Base-by-base conservation (phyloP, 2,113 vertebrate species). In the Pyxicephalus adspersus region DNA sequence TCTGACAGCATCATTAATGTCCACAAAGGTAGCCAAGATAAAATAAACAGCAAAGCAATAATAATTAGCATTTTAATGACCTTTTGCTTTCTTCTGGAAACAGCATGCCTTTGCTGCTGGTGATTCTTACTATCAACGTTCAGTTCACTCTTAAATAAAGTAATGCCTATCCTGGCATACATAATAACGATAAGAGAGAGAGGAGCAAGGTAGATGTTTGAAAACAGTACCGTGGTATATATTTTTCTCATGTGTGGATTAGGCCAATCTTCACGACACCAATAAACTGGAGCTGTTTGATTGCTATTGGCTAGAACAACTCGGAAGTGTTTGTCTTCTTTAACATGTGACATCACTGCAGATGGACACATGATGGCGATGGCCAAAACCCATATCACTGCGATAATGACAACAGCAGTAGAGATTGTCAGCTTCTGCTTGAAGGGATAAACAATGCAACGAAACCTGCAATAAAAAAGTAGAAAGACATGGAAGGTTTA, bases 21-120 rank as follows among this genome's bases (percentile, higher is more conserved):
- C 96, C 97, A 98, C 75, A 98, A 83, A 1, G 96, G 96, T 50
- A 98, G 88, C 96, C 96, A 98, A 66, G 97, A 98, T 0, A 98
- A 83, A 51, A 94, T 90, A 83, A 99, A 98, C 0, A 98, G 93
- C 83, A 96, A 67, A 3, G 95, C 95, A 22, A 99, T 95, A 0
- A 90, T 80, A 0, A 96, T 75, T 0, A 99, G 94, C 97, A 97
- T 98, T 85, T 95, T 96, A 72, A 98, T 93, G 70, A 94, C 94
- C 51, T 93, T 89, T 8, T 93, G 94, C 58, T 98, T 97, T 67
- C 95, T 96, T 89, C 89, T 95, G 0, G 94, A 93, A 2, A 88
- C 88, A 0, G 87, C 28, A 1, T 92, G 94, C 57, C 89, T 90
- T 86, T 86, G 94, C 26, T 92, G 89, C 1, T 87, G 92, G 45